Conservation (phyloP, 2,797 vertebrate species). For the Leucoraja ocellata region DNA sequence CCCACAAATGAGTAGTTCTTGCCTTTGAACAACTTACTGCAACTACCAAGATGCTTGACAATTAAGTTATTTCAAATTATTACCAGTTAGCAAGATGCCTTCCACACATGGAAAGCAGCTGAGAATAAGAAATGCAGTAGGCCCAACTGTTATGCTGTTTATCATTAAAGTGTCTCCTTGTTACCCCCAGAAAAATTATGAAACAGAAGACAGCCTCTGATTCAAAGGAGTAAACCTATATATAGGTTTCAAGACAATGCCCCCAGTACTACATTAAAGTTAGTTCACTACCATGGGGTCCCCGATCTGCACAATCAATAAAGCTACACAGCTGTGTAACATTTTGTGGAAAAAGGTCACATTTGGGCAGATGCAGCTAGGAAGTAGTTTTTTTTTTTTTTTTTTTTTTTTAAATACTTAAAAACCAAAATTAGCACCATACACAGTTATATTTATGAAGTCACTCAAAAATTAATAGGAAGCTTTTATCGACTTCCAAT, state of each 20-base stretch:
- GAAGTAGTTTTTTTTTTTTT: not conserved
- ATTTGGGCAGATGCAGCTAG: conserved; percentile 8
- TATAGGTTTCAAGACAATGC: conserved; percentile 20
- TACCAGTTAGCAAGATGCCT: not conserved
- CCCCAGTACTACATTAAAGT: conserved; percentile 21
- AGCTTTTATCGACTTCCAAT: not conserved
- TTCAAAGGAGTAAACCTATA: conserved; percentile 31
- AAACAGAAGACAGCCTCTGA: not conserved
- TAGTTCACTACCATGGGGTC: conserved; percentile 1
- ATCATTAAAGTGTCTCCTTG: not conserved
- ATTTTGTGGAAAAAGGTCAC: conserved; percentile 10
- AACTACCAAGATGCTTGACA: not conserved
- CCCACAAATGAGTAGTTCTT: not conserved
- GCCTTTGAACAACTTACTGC: not conserved
- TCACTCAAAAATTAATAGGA: not conserved
- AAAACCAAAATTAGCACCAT: not conserved
- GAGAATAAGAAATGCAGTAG: not conserved
- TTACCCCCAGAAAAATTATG: not conserved
- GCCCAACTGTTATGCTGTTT: not conserved
- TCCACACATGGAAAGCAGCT: not conserved
- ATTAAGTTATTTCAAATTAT: not conserved
- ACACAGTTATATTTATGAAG: not conserved
- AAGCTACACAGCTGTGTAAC: conserved; percentile 9
- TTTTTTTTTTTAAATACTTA: not conserved
- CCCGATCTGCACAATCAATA: not conserved